phyloP scores from a whole-genome alignment of 2,113 vertebrate species.

The Ivindomyrus marchei region DNA sequence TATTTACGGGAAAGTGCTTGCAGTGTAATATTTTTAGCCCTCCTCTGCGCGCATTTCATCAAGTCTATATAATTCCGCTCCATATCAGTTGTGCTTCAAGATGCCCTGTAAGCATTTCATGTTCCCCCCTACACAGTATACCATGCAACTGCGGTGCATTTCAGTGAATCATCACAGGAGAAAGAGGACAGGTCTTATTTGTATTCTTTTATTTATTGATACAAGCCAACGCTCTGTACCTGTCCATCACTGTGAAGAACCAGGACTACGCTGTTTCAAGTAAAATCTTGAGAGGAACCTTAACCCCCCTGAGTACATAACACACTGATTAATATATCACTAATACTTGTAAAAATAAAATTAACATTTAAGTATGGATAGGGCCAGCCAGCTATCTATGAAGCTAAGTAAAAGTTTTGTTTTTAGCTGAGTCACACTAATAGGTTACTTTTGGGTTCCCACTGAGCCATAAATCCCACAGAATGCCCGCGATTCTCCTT shows the following conservation, averaged over 20 bases:
- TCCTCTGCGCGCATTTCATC: neutral
- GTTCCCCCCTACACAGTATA: neutral
- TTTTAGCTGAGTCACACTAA: neutral
- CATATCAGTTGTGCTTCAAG: neutral
- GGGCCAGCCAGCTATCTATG: neutral
- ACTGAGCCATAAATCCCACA: neutral
- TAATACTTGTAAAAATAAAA: neutral
- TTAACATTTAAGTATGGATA: neutral
- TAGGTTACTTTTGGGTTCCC: neutral
- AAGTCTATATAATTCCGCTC: neutral
- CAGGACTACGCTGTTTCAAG: neutral
- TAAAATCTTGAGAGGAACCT: neutral
- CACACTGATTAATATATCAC: neutral
- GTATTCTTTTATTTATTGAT: neutral
- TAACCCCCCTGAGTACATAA: neutral
- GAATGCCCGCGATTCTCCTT: neutral
- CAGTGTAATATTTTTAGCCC: neutral
- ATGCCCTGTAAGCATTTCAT: neutral
- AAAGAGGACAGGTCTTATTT: neutral
- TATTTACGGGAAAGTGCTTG: neutral
- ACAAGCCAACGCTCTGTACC: neutral
- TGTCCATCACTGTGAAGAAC: neutral
- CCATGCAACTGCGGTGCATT: neutral
- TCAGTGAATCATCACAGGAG: neutral
- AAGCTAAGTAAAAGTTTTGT: neutral